A percentile compares a stretch with the other conserved stretches of the same genome.
Conservation (phyloP, 2,888 invertebrate species). For the Ferdinandea cuprea region DNA sequence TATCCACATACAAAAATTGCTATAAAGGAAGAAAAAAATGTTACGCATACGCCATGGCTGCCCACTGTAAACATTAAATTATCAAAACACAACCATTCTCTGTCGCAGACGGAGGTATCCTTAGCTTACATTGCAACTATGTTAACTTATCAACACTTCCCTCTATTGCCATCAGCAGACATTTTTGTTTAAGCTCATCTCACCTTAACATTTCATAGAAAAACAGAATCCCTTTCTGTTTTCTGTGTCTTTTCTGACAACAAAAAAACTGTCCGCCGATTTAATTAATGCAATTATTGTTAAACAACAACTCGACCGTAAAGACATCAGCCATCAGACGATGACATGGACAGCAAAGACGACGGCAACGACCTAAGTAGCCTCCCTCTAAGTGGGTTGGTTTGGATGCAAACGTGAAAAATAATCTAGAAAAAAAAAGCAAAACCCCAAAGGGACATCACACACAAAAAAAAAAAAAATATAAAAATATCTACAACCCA, state of each 20-base stretch:
- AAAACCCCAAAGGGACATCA: no score
- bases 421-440: no score
- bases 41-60: background rate
- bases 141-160: background rate
- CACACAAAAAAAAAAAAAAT: background rate
- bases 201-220: background rate
- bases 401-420: background rate
- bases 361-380: slow-evolving; percentile 64
- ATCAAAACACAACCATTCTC: background rate
- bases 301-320: slow-evolving; percentile 72
- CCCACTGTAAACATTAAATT: background rate
- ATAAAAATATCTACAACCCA: slow-evolving; percentile 17
- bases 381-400: slow-evolving; percentile 42
- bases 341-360: slow-evolving; percentile 1
- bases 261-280: slow-evolving; percentile 44
- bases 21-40: background rate
- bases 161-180: background rate
- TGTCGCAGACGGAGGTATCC: no score
- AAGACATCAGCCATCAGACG: slow-evolving; percentile 65
- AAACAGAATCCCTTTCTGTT: background rate
- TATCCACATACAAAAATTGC: no score
- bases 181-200: slow-evolving; percentile 16
- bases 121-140: background rate
- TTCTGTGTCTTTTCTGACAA: background rate
- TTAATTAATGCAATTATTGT: slow-evolving; percentile 73